These are phyloP conservation scores for Ochlodes sylvanus DNA, from an alignment of 2,888 invertebrate species.

Conservation along the genomic window DNA sequence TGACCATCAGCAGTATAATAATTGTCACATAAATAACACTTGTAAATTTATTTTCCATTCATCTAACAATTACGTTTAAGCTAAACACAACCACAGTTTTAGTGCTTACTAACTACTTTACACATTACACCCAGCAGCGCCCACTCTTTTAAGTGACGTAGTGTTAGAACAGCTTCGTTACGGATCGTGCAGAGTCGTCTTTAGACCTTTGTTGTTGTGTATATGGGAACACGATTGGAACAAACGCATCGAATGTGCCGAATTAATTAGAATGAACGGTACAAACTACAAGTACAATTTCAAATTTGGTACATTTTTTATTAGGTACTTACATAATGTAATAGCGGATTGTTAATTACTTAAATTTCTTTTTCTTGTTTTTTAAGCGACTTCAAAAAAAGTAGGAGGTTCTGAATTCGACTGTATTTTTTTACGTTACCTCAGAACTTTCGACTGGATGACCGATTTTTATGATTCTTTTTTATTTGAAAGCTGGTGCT, in stretches of 20 bases:
- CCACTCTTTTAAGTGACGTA: conserved; percentile 24
- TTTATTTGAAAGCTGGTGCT: too few relatives aligned
- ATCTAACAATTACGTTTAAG: conserved; percentile 14
- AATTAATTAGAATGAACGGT: conserved; percentile 1
- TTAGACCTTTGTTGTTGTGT: conserved; percentile 67
- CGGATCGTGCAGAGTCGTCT: conserved; percentile 72
- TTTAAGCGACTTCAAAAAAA: too few relatives aligned
- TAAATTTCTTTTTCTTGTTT: too few relatives aligned
- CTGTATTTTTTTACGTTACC: too few relatives aligned
- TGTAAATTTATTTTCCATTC: neutral
- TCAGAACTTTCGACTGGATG: too few relatives aligned
- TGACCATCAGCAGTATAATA: too few relatives aligned
- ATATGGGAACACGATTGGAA: conserved; percentile 4
- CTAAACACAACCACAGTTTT: conserved; percentile 23
- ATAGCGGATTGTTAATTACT: too few relatives aligned
- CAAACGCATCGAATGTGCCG: conserved; percentile 29
- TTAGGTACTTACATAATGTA: too few relatives aligned
- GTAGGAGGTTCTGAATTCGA: too few relatives aligned
- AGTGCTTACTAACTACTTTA: conserved; percentile 35
- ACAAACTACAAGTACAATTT: too few relatives aligned
- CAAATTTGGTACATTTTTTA: too few relatives aligned
- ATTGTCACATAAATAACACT: neutral
- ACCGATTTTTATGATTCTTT: too few relatives aligned
- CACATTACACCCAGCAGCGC: conserved; percentile 25
- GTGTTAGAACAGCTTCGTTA: conserved; percentile 24